Conservation (phyloP, 2,888 invertebrate genomes). For the Netelia inedita region DNA sequence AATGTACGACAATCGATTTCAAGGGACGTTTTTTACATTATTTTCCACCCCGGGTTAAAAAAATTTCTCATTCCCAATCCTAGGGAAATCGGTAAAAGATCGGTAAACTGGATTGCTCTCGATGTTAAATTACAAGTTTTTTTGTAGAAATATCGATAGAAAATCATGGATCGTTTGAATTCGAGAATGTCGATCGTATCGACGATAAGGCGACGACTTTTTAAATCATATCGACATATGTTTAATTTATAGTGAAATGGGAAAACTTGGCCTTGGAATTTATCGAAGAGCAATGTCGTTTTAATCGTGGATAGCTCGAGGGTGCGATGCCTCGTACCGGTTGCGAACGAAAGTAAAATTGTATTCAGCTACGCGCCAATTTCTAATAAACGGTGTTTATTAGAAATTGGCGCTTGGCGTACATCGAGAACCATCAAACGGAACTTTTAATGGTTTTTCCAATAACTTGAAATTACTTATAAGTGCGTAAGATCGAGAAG, state of each 20-base stretch:
- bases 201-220: not conserved
- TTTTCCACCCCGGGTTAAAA: not conserved
- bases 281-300: not conserved
- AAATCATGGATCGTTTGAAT: not conserved
- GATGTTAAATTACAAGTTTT: not conserved
- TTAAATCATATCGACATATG: not conserved
- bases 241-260: not conserved
- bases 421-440: too few species aligned
- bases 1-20: not conserved
- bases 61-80: not conserved
- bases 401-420: too few species aligned
- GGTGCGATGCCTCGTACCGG: not conserved
- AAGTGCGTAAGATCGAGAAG: too few species aligned
- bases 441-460: too few species aligned
- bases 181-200: constrained; percentile 4
- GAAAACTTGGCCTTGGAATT: not conserved
- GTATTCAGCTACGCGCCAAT: not conserved
- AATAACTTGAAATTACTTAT: too few species aligned
- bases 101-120: not conserved
- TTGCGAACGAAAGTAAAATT: not conserved
- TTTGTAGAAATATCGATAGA: not conserved
- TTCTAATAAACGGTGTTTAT: not conserved
- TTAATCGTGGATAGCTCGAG: not conserved
- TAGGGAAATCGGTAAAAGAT: not conserved
- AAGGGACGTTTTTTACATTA: not conserved